Conservation (phyloP, 1,140 invertebrate genomes). For the Zaprionus capensis region DNA sequence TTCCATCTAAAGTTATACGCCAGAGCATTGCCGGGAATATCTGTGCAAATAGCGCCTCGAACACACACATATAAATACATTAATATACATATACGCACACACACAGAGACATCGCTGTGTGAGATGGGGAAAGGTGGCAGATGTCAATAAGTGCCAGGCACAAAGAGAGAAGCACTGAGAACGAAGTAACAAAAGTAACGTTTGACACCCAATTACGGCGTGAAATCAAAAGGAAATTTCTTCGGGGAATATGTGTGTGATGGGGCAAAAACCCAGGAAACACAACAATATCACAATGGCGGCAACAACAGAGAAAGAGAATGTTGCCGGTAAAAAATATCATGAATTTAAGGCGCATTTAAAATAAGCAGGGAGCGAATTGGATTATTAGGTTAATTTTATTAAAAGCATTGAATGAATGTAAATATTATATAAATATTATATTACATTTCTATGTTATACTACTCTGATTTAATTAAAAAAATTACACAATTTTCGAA, state of each 20-base stretch:
- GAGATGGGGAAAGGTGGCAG: constrained; percentile 59
- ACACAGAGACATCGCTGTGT: constrained; percentile 14
- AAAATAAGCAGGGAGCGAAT: not conserved
- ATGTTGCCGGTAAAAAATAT: not conserved
- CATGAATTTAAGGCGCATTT: not conserved
- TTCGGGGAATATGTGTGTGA: constrained; percentile 56
- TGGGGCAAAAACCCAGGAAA: constrained; percentile 12
- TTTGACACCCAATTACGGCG: constrained; percentile 80
- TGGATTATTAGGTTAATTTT: not conserved
- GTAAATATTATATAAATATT: not conserved
- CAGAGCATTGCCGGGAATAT: constrained; percentile 37
- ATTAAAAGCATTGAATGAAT: not conserved
- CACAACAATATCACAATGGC: not conserved
- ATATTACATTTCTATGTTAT: too few species aligned
- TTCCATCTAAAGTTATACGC: constrained; percentile 65
- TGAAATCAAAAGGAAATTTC: constrained; percentile 78
- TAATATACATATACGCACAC: constrained; percentile 11
- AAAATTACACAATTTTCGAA: too few species aligned
- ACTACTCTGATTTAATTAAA: too few species aligned
- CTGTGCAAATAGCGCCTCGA: constrained; percentile 41
- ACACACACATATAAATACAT: constrained; percentile 44
- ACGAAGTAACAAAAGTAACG: constrained; percentile 71
- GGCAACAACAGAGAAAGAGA: not conserved
- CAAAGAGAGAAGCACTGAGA: constrained; percentile 53
- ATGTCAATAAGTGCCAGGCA: constrained; percentile 75